Conservation (phyloP, 2,797 vertebrate species). For the Champsocephalus esox region DNA sequence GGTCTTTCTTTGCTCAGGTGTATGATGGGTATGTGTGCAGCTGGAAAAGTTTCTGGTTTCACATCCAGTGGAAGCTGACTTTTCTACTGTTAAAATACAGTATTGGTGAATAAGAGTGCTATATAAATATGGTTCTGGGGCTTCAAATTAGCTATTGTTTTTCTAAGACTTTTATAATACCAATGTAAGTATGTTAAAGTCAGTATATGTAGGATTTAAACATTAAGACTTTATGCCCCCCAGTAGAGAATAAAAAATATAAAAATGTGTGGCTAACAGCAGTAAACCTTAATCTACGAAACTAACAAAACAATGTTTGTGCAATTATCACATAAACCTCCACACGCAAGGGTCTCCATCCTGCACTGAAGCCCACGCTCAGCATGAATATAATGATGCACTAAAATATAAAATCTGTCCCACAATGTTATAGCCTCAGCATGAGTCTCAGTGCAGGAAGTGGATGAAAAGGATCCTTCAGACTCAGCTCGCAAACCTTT, state of each 20-base stretch:
- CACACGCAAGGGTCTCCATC: slow-evolving; percentile 6
- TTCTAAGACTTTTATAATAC: not conserved
- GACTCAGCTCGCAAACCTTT: slow-evolving; percentile 23
- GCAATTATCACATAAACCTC: slow-evolving; percentile 23
- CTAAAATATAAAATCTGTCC: slow-evolving; percentile 41
- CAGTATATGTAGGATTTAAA: not conserved
- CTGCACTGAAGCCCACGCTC: slow-evolving; percentile 16
- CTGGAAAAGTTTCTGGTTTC: not conserved
- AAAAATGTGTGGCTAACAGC: not conserved
- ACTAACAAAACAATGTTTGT: not conserved
- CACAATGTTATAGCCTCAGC: slow-evolving; percentile 51
- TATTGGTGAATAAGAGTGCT: not conserved
- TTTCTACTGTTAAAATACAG: slow-evolving; percentile 8
- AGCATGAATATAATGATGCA: slow-evolving; percentile 49
- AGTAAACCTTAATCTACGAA: not conserved
- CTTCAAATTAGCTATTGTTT: not conserved
- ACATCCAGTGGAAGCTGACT: not conserved
- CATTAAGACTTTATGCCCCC: not conserved
- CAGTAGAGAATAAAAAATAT: not conserved
- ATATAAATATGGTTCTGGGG: not conserved
- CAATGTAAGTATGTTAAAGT: not conserved
- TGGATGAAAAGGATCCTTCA: slow-evolving; percentile 33
- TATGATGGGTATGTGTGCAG: not conserved
- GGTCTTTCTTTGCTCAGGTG: not conserved
- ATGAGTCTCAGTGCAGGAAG: slow-evolving; percentile 43